Base-by-base conservation (phyloP, 2,113 vertebrate genomes). In the Hippocampus guttulatus region DNA sequence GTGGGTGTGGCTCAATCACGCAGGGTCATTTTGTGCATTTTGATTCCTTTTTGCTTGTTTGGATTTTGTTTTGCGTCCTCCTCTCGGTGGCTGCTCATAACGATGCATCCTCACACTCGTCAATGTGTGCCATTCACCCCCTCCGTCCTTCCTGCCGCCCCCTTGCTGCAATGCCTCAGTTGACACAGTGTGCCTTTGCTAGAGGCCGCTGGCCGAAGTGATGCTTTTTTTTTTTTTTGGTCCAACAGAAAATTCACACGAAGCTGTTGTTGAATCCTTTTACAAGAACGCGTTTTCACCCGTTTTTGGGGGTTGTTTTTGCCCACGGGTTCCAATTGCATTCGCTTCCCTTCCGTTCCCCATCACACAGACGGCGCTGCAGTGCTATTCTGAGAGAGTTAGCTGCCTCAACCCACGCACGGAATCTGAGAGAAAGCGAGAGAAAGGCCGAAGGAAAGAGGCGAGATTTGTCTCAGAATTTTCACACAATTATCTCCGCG, bases 331-430 rank as follows among this genome's bases (percentile, higher is more conserved):
- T 85, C 74, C 82, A 75, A 75, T 79, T 30, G 45, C 51, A 18
- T 27, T 51, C 11, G 21, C 25, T 61, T 87, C 73, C 76, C 57
- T 81, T 85, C 74, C 77, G 76, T 86, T 83, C 81, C 88, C 78
- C 87, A 51, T 79, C 86, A 85, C 84, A 85, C 87, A 90, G 85
- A 87, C 89, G 84, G 91, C 87, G 77, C 91, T 91, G 92, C 92
- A 92, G 82, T 93, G 91, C 92, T 93, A 93, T 93, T 93, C 92
- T 91, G 89, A 93, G 91, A 93, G 92, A 92, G 90, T 91, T 92
- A 90, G 91, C 91, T 90, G 91, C 91, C 85, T 90, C 91, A 92
- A 79, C 92, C 92, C 92, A 93, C 92, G 92, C 92, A 91, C 88
- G 68, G 83, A 91, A 91, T 92, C 91, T 85, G 91, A 92, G 89